Evolutionary conservation across 1,140 invertebrate genomes (phyloP).

Genomic region (Yoshiicerus persimilis): DNA sequence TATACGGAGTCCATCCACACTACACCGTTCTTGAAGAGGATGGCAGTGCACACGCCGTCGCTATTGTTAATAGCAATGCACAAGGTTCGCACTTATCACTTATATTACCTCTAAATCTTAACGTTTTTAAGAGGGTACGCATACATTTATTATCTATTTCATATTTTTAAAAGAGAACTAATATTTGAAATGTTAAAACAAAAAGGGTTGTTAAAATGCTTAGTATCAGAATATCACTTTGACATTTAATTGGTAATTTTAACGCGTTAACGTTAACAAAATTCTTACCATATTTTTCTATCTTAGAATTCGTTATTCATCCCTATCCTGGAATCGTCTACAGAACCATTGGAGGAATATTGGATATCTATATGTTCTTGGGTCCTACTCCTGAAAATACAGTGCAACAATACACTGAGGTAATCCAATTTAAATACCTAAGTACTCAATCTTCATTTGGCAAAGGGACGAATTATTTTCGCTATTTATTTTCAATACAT

Average conservation of each 20-base stretch:
- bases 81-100: slow-evolving; percentile 54
- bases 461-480: too few species aligned
- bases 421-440: too few species aligned
- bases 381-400: slow-evolving; percentile 57
- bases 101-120: neutral
- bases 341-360: slow-evolving; percentile 53
- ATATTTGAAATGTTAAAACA: too few species aligned
- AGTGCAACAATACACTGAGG: slow-evolving; percentile 58
- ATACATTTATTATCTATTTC: too few species aligned
- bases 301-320: slow-evolving; percentile 44
- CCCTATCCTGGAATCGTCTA: slow-evolving; percentile 52
- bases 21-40: slow-evolving; percentile 60
- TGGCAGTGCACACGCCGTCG: slow-evolving; percentile 56
- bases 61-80: slow-evolving; percentile 59
- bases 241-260: too few species aligned
- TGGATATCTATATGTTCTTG: slow-evolving; percentile 58
- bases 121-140: too few species aligned
- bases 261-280: too few species aligned
- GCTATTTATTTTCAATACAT: too few species aligned
- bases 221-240: too few species aligned
- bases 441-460: neutral
- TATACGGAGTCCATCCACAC: slow-evolving; percentile 63
- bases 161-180: too few species aligned
- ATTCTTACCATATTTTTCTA: too few species aligned
- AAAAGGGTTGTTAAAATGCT: too few species aligned